Evolutionary conservation across 2,113 vertebrate species (phyloP).

Genomic region (Carassius carassius): DNA sequence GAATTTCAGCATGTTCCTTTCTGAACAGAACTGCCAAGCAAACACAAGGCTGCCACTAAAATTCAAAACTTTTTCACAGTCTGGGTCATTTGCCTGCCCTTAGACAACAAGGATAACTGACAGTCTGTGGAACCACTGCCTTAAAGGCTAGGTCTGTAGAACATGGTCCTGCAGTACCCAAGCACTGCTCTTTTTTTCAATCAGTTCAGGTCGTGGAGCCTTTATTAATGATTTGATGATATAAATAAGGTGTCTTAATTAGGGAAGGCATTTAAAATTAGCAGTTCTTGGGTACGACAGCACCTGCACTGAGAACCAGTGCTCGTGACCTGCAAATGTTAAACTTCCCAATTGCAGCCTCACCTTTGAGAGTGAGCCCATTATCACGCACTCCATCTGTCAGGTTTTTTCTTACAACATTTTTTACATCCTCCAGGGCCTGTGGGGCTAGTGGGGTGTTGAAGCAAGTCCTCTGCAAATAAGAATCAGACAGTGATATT

Average conservation of each 20-base stretch:
- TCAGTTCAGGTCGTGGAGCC: background rate
- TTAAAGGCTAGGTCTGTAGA: background rate
- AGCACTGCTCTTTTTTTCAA: background rate
- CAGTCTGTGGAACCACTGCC: background rate
- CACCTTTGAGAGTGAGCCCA: constrained; percentile 92
- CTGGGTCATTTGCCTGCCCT: background rate
- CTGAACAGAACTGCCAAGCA: background rate
- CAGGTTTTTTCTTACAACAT: constrained; percentile 93
- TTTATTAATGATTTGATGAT: background rate
- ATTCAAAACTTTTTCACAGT: background rate
- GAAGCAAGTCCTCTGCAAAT: constrained; percentile 89
- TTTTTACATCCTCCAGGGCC: constrained; percentile 96
- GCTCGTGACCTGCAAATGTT: background rate
- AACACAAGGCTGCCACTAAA: background rate
- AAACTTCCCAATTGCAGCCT: background rate
- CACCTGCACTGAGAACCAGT: background rate
- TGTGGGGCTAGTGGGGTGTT: constrained; percentile 91
- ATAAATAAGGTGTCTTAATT: background rate
- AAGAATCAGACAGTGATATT: constrained; percentile 10
- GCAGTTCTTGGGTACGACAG: too few relatives aligned
- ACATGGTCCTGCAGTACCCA: too few relatives aligned
- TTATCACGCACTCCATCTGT: constrained; percentile 88
- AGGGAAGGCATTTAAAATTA: background rate
- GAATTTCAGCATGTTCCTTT: background rate
- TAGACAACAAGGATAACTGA: background rate